Evolutionary conservation across 1,140 invertebrate species (phyloP).

Genomic region (Andricus grossulariae): DNA sequence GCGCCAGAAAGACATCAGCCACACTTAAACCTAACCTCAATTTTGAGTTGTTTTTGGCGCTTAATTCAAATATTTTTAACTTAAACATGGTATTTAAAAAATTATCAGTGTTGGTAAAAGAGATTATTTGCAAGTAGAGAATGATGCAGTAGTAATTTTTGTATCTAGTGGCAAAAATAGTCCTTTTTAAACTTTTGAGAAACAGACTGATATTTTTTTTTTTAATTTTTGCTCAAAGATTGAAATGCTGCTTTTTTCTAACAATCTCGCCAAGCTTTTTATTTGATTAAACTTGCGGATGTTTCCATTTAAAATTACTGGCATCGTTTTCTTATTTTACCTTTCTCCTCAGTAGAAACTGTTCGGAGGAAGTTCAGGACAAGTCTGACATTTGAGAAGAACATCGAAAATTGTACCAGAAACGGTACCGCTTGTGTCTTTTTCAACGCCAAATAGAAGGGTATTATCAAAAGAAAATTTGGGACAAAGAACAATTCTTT

Average conservation of each 20-base stretch:
- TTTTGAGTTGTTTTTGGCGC: too few species aligned
- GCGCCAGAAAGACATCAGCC: too few species aligned
- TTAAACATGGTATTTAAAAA: too few species aligned
- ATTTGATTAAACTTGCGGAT: neutral
- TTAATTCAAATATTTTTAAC: too few species aligned
- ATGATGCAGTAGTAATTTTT: too few species aligned
- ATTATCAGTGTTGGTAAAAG: too few species aligned
- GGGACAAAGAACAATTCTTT: neutral
- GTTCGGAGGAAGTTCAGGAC: constrained; percentile 66
- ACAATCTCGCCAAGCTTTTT: constrained; percentile 2
- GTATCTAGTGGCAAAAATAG: too few species aligned
- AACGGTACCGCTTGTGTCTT: constrained; percentile 5
- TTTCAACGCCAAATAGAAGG: neutral
- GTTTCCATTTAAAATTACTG: neutral
- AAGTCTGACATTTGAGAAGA: constrained; percentile 63
- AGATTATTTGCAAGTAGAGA: too few species aligned
- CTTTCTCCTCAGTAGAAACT: constrained; percentile 64
- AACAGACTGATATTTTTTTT: neutral
- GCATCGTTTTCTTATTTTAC: constrained; percentile 45
- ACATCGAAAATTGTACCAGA: constrained; percentile 14
- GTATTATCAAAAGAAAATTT: constrained; percentile 29
- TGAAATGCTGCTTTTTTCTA: neutral
- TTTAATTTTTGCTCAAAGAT: neutral
- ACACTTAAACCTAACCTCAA: too few species aligned
- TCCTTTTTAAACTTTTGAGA: constrained; percentile 31